These are phyloP conservation scores for Dynastes hyllus DNA, from an alignment of 2,888 invertebrate species.

Conservation along the genomic window DNA sequence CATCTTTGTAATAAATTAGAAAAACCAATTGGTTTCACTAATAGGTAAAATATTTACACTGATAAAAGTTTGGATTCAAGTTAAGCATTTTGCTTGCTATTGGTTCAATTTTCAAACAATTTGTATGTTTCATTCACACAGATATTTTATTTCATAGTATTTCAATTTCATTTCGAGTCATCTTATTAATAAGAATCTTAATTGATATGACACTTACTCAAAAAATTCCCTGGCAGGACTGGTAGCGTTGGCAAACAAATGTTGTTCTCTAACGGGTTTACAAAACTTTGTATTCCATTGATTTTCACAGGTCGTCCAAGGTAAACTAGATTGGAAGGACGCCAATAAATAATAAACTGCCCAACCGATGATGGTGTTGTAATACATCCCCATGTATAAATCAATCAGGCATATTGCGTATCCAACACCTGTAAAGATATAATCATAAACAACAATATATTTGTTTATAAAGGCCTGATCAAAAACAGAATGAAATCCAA, in stretches of 20 bases:
- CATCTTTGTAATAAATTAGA: too few relatives aligned
- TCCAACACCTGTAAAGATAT: slow-evolving; percentile 83
- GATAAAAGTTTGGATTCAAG: too few relatives aligned
- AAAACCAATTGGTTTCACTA: too few relatives aligned
- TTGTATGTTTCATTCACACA: too few relatives aligned
- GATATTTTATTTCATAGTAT: too few relatives aligned
- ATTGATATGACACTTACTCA: slow-evolving; percentile 77
- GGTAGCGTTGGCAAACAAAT: slow-evolving; percentile 71
- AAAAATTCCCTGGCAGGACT: slow-evolving; percentile 93
- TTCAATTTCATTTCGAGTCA: too few relatives aligned
- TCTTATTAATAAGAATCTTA: too few relatives aligned
- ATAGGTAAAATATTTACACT: too few relatives aligned
- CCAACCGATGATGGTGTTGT: slow-evolving; percentile 98
- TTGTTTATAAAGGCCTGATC: not conserved
- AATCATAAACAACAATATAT: not conserved
- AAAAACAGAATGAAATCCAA: too few relatives aligned
- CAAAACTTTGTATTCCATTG: slow-evolving; percentile 90
- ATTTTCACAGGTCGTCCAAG: slow-evolving; percentile 92
- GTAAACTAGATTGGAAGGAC: slow-evolving; percentile 85
- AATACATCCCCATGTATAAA: slow-evolving; percentile 97
- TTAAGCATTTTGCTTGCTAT: too few relatives aligned
- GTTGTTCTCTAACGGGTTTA: slow-evolving; percentile 76
- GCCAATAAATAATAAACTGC: slow-evolving; percentile 93
- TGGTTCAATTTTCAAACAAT: too few relatives aligned
- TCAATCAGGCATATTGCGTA: slow-evolving; percentile 97